Base-by-base conservation (phyloP, 2,888 invertebrate species). In the Xylocampa areola region DNA sequence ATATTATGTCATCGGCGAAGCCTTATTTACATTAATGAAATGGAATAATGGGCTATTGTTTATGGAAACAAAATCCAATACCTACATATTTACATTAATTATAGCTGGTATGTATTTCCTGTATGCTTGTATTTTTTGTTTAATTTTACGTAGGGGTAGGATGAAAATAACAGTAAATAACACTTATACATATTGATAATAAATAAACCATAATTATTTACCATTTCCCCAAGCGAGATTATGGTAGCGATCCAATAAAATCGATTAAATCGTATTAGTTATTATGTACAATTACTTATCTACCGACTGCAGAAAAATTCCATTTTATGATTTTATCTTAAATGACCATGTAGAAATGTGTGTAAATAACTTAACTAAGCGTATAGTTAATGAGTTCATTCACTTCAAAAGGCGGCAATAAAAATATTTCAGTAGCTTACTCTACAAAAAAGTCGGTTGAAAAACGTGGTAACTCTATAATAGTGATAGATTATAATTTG, bases 371-470 rank as follows among this genome's bases (percentile, higher is more conserved):
- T 2, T 30, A 48, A 57, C 41, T 43, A 37, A 27, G 23, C 37
- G 32, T 30, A 30, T 30, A 57, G 52, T 53, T 76, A 74, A 80
- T 79, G 76, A 68, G 82, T 81, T 81, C 75, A 44, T 82, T 84
- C 72, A 77, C 82, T 51, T 66, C 40, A 16, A 48, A 67, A 43
- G 67, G 60, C 43, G 25, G 54, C 39, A 40, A 61, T n/a, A n/a
- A n/a, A n/a, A n/a, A n/a, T n/a, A n/a, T n/a, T 68, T 51, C 30
- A 33, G 8, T 44, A 25, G 5, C 14, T 14, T 30, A 32, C 10
- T 23, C 13, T 11, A 35, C 13, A n/a, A n/a, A n/a, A n/a, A n/a
- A n/a, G n/a, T n/a, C n/a, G n/a, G n/a, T n/a, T n/a, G n/a, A n/a
- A n/a, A n/a, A n/a, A n/a, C n/a, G n/a, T n/a, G n/a, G n/a, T n/a